A percentile compares a stretch with the other conserved stretches of the same genome.
Evolutionary conservation across 2,113 vertebrate species (phyloP).

Genomic region (Mugil cephalus): DNA sequence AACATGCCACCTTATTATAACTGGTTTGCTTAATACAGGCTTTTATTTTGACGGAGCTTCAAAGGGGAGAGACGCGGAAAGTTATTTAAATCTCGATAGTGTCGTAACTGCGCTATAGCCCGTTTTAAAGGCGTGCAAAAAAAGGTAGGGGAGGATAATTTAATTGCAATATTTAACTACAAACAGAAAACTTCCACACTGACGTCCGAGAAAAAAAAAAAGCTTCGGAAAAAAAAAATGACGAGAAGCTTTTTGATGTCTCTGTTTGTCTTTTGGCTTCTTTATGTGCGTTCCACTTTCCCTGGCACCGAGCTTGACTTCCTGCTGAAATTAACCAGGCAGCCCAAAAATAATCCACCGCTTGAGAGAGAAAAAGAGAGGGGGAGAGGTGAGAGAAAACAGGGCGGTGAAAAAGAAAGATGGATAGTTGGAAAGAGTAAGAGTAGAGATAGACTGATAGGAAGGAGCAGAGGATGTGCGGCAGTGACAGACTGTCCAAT

Average conservation of each 20-base stretch:
- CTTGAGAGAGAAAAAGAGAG: slow-evolving; percentile 48
- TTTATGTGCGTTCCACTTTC: slow-evolving; percentile 75
- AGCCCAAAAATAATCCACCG: slow-evolving; percentile 78
- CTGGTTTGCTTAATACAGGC: not conserved
- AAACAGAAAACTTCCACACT: slow-evolving; percentile 22
- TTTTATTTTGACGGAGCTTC: slow-evolving; percentile 7
- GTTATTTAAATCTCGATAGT: not conserved
- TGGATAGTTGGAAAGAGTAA: not conserved
- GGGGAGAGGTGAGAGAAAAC: slow-evolving; percentile 10
- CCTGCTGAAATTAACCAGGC: slow-evolving; percentile 79
- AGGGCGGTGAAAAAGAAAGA: slow-evolving; percentile 1
- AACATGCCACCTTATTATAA: not conserved
- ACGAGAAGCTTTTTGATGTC: slow-evolving; percentile 65
- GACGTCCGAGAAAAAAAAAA: slow-evolving; percentile 14
- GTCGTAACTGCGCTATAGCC: not conserved
- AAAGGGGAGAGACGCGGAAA: not conserved
- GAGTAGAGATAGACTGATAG: not conserved
- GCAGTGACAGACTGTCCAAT: slow-evolving; percentile 9
- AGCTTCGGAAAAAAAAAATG: slow-evolving; percentile 40
- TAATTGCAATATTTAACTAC: slow-evolving; percentile 23
- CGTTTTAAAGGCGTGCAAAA: not conserved
- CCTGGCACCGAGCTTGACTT: slow-evolving; percentile 75
- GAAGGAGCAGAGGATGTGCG: slow-evolving; percentile 23
- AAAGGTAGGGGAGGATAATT: slow-evolving; percentile 4
- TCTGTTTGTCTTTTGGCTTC: slow-evolving; percentile 72